These are phyloP conservation scores for Malachius bipustulatus DNA, from an alignment of 2,888 invertebrate genomes.

Conservation along the genomic window DNA sequence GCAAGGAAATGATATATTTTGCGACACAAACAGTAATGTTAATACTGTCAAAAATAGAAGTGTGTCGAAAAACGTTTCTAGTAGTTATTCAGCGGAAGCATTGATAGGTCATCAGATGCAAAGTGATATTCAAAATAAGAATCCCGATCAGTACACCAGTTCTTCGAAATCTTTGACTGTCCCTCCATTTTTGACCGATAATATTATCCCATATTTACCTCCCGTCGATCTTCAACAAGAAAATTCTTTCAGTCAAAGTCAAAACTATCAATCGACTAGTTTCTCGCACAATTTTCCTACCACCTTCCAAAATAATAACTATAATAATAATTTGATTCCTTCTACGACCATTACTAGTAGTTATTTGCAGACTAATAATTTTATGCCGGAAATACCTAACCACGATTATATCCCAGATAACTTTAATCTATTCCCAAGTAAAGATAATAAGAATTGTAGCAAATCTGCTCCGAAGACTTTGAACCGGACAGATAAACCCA, in stretches of 20 bases:
- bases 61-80: slow-evolving; percentile 17
- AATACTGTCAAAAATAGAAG: not conserved
- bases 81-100: slow-evolving; percentile 36
- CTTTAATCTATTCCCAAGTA: slow-evolving; percentile 19
- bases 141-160: slow-evolving; percentile 11
- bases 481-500: slow-evolving; percentile 3
- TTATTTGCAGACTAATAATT: slow-evolving; percentile 28
- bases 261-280: slow-evolving; percentile 28
- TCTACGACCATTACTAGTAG: slow-evolving; percentile 26
- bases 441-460: slow-evolving; percentile 11
- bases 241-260: slow-evolving; percentile 29
- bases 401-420: slow-evolving; percentile 23
- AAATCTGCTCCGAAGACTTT: slow-evolving; percentile 18
- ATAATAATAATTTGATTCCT: slow-evolving; percentile 28
- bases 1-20: slow-evolving; percentile 17
- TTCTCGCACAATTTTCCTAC: slow-evolving; percentile 26
- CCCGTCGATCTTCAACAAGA: slow-evolving; percentile 32
- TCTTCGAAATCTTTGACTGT: slow-evolving; percentile 25
- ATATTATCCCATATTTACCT: slow-evolving; percentile 34
- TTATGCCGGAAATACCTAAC: slow-evolving; percentile 26
- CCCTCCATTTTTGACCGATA: slow-evolving; percentile 30
- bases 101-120: slow-evolving; percentile 31
- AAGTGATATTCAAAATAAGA: slow-evolving; percentile 20
- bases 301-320: slow-evolving; percentile 27
- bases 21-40: slow-evolving; percentile 12